These are phyloP conservation scores for Euspilapteryx auroguttella DNA, from an alignment of 2,888 invertebrate genomes.

Conservation along the genomic window DNA sequence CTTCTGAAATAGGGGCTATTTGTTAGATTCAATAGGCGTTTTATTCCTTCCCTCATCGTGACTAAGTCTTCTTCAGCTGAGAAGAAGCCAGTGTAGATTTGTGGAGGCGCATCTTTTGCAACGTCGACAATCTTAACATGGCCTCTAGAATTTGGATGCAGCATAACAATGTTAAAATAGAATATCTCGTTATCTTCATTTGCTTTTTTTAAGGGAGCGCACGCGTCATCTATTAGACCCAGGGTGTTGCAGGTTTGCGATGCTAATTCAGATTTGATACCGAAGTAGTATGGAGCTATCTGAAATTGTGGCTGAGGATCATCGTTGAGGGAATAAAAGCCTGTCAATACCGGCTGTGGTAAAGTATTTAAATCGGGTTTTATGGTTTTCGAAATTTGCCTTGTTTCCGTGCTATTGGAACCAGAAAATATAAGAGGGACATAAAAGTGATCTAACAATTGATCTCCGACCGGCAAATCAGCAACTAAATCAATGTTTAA, in stretches of 20 bases:
- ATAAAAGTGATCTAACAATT: neutral
- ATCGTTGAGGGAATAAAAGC: no score
- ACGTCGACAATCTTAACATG: slow-evolving; percentile 8
- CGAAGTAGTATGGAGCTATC: neutral
- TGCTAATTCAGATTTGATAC: neutral
- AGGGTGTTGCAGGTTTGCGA: slow-evolving; percentile 8
- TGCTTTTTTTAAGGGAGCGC: slow-evolving; percentile 7
- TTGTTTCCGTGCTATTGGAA: neutral
- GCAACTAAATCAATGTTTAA: neutral
- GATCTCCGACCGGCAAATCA: slow-evolving; percentile 2
- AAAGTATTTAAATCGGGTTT: neutral
- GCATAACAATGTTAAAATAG: slow-evolving; percentile 14
- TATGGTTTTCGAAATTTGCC: neutral
- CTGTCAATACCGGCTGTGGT: neutral
- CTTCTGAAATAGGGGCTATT: slow-evolving; percentile 13
- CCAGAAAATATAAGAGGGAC: neutral
- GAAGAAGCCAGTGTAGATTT: slow-evolving; percentile 4
- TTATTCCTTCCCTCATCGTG: slow-evolving; percentile 12
- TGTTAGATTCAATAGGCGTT: slow-evolving; percentile 12
- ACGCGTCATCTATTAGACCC: slow-evolving; percentile 4
- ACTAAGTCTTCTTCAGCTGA: slow-evolving; percentile 12
- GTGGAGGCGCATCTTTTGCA: neutral
- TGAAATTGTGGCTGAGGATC: slow-evolving; percentile 2
- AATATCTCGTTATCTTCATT: slow-evolving; percentile 15
- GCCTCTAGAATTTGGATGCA: slow-evolving; percentile 19